Evolutionary conservation across 2,113 vertebrate species (phyloP).

Genomic region (Lampris incognitus): DNA sequence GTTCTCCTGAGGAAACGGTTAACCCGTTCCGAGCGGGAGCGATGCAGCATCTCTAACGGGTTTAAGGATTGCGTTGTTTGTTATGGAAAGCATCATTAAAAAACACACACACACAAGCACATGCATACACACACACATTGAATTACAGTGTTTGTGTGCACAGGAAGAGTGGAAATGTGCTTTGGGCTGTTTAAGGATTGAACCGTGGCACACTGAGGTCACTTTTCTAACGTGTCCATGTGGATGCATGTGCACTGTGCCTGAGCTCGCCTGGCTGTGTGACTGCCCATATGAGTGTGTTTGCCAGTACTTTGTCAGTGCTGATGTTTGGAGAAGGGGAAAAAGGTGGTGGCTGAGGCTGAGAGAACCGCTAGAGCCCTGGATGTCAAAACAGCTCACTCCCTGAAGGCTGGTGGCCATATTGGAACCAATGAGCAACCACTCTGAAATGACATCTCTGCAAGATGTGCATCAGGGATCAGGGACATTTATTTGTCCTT

Average conservation of each 20-base stretch:
- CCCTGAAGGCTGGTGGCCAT: slow-evolving; percentile 34
- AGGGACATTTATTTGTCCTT: too few relatives aligned
- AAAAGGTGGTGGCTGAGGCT: slow-evolving; percentile 56
- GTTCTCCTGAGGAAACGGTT: slow-evolving; percentile 23
- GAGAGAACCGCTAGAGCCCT: slow-evolving; percentile 34
- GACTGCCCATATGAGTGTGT: not conserved
- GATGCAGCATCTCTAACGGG: slow-evolving; percentile 35
- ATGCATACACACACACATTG: not conserved
- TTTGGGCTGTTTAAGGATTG: slow-evolving; percentile 62
- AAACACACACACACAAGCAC: slow-evolving; percentile 12
- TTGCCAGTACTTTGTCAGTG: slow-evolving; percentile 53
- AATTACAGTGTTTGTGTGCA: slow-evolving; percentile 29
- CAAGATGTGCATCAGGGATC: not conserved
- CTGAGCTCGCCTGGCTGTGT: not conserved
- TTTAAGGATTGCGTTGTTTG: slow-evolving; percentile 44
- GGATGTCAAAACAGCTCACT: slow-evolving; percentile 44
- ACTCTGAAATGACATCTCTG: slow-evolving; percentile 48
- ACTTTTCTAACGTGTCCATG: slow-evolving; percentile 8
- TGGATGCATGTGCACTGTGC: slow-evolving; percentile 2
- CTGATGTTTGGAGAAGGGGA: slow-evolving; percentile 54
- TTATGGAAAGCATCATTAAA: slow-evolving; percentile 23
- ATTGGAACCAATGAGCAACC: slow-evolving; percentile 65
- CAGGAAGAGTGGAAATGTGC: slow-evolving; percentile 50
- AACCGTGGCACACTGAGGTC: slow-evolving; percentile 30
- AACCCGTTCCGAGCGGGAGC: slow-evolving; percentile 10